Conservation (phyloP, 2,113 vertebrate species). For the Lagenorhynchus albirostris region DNA sequence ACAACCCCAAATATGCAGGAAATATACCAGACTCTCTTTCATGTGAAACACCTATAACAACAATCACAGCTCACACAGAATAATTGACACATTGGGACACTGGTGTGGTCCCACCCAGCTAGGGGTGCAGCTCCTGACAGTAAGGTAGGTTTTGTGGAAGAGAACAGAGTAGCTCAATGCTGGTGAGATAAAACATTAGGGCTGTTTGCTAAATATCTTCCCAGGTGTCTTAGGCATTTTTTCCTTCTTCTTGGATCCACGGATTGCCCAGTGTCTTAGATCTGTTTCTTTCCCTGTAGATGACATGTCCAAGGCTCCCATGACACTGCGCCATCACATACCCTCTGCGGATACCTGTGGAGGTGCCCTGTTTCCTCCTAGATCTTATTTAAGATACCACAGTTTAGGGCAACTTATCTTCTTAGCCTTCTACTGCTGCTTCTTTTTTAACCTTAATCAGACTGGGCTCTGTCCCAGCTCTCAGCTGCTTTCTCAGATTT, state of each 20-base stretch:
- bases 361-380: not conserved
- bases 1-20: not conserved
- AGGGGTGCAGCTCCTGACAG: not conserved
- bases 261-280: not conserved
- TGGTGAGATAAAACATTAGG: not conserved
- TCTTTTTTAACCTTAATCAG: not conserved
- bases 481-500: not conserved
- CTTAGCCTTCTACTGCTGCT: not conserved
- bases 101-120: fast-evolving
- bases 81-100: too few species aligned
- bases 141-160: not conserved
- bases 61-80: not conserved
- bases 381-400: not conserved
- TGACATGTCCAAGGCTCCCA: not conserved
- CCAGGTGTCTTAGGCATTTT: not conserved
- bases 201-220: not conserved
- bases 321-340: not conserved
- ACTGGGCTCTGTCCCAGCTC: not conserved
- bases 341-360: too few species aligned
- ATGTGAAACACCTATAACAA: not conserved
- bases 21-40: not conserved
- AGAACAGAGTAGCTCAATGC: not conserved
- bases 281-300: not conserved
- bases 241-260: not conserved
- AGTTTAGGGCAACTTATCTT: not conserved